These are phyloP conservation scores for Tachysurus vachellii DNA, from an alignment of 2,113 vertebrate species.

Conservation along the genomic window DNA sequence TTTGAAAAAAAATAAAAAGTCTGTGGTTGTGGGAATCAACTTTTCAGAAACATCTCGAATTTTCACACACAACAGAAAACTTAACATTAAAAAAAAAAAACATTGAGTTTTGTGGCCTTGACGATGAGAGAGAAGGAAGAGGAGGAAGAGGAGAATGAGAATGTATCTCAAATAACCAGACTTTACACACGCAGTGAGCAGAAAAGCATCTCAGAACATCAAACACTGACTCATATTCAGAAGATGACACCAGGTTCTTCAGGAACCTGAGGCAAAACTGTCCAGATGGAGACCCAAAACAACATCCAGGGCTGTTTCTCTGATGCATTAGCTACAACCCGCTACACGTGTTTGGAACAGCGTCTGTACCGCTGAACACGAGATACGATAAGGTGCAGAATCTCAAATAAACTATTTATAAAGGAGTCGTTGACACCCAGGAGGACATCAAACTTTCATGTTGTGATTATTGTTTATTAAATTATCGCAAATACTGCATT, in stretches of 20 bases:
- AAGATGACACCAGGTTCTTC: neutral
- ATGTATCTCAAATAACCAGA: neutral
- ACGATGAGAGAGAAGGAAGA: neutral
- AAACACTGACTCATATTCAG: neutral
- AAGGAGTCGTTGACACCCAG: neutral
- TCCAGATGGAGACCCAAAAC: neutral
- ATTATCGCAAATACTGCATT: neutral
- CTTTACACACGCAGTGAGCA: neutral
- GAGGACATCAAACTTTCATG: neutral
- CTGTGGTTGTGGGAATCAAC: neutral
- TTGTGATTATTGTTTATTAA: neutral
- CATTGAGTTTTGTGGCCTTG: neutral
- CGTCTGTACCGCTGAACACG: neutral
- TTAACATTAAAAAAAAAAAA: neutral
- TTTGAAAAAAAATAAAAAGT: neutral
- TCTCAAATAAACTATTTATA: slow-evolving; percentile 5
- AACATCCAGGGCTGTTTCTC: neutral
- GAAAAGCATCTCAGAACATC: neutral
- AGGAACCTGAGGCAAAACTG: neutral
- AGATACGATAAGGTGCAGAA: neutral
- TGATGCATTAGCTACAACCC: neutral
- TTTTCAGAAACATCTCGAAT: neutral
- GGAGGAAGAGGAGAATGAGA: neutral
- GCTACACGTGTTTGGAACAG: neutral
- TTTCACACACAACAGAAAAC: neutral